These are phyloP conservation scores for Drosophila setifemur DNA, from an alignment of 1,140 invertebrate species.

Conservation along the genomic window DNA sequence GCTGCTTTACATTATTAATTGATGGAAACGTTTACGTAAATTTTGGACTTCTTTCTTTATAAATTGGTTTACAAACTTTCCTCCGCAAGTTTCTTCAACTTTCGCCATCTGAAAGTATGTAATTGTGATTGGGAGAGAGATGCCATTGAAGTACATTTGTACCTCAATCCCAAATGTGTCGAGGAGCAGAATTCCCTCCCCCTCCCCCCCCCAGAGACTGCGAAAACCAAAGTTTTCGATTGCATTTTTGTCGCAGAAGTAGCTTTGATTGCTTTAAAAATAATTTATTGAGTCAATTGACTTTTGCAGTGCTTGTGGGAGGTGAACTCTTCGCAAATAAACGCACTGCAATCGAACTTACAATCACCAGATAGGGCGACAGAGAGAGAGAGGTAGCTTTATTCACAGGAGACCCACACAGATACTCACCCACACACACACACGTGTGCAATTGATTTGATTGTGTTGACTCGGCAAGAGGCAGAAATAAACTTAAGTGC, in stretches of 20 bases:
- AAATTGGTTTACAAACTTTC: too few relatives aligned
- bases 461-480: slow-evolving; percentile 59
- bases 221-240: slow-evolving; percentile 47
- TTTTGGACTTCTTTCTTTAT: too few relatives aligned
- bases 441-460: slow-evolving; percentile 27
- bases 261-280: slow-evolving; percentile 79
- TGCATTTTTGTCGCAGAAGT: slow-evolving; percentile 65
- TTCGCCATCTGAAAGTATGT: too few relatives aligned
- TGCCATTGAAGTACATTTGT: slow-evolving; percentile 7
- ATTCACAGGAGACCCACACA: slow-evolving; percentile 15
- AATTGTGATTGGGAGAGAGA: too few relatives aligned
- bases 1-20: too few relatives aligned
- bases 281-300: slow-evolving; percentile 81
- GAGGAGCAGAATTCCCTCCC: slow-evolving; percentile 23
- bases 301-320: slow-evolving; percentile 45
- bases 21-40: too few relatives aligned
- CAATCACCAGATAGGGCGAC: slow-evolving; percentile 45
- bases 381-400: neutral
- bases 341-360: slow-evolving; percentile 73
- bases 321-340: slow-evolving; percentile 67
- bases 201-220: too few relatives aligned
- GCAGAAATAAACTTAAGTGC: slow-evolving; percentile 62
- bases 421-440: slow-evolving; percentile 18
- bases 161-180: slow-evolving; percentile 14
- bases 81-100: too few relatives aligned